A percentile compares a stretch with the other conserved stretches of the same genome.
phyloP scores from a whole-genome alignment of 2,888 invertebrate species.

The Cabera pusaria region DNA sequence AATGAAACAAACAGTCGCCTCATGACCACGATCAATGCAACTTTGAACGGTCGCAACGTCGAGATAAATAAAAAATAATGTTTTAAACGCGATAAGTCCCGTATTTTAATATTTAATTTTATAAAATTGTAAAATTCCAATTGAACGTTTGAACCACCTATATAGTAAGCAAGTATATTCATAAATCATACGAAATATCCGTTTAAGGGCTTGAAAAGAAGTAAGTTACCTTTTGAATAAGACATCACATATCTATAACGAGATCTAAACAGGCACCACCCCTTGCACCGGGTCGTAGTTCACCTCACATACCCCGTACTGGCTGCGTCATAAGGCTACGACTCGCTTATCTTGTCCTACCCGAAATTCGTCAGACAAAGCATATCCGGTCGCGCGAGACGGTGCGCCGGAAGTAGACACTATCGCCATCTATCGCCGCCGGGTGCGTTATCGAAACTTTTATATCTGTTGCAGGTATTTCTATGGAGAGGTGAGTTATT shows the following conservation, averaged over 20 bases:
- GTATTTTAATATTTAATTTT: too few species aligned
- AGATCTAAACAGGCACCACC: conserved; percentile 23
- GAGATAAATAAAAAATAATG: too few species aligned
- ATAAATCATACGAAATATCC: too few species aligned
- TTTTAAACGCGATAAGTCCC: too few species aligned
- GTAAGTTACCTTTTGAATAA: conserved; percentile 20
- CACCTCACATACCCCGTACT: conserved; percentile 1
- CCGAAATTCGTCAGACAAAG: conserved; percentile 54
- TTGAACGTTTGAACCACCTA: too few species aligned
- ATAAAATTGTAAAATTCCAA: too few species aligned
- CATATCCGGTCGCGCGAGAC: conserved; percentile 55
- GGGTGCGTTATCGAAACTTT: conserved; percentile 34
- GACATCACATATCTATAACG: conserved; percentile 25
- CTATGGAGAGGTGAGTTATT: too few species aligned
- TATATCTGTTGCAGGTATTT: conserved; percentile 27
- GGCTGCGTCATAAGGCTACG: conserved; percentile 24
- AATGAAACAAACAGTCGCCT: too few species aligned
- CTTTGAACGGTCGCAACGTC: too few species aligned
- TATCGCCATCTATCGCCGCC: conserved; percentile 44
- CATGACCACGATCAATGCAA: too few species aligned
- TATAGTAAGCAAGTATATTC: too few species aligned
- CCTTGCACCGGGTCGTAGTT: conserved; percentile 19
- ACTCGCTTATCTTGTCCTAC: conserved; percentile 27
- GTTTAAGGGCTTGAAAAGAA: too few species aligned
- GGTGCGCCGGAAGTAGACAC: conserved; percentile 51